Evolutionary conservation across 2,113 vertebrate species (phyloP).

Genomic region (Psammodynastes pulverulentus): DNA sequence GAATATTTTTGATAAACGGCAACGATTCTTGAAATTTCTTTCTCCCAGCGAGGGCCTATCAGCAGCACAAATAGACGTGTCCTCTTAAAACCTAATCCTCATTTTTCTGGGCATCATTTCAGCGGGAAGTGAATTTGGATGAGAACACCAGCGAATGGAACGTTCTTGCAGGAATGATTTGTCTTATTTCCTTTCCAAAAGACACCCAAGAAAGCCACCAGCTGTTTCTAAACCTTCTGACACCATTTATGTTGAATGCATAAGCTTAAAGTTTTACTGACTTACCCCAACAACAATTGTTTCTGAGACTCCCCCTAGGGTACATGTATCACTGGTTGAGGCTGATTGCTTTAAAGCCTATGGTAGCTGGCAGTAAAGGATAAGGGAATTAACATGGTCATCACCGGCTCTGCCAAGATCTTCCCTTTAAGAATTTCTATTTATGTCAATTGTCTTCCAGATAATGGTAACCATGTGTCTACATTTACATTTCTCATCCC

Average conservation of each 20-base stretch:
- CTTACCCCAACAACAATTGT: neutral
- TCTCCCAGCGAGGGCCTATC: neutral
- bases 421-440: neutral
- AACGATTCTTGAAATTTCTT: neutral
- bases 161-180: neutral
- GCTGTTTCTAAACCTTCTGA: neutral
- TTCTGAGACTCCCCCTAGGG: neutral
- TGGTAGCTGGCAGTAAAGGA: neutral
- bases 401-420: neutral
- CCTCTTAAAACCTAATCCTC: neutral
- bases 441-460: neutral
- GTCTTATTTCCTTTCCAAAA: neutral
- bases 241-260: neutral
- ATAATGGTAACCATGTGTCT: neutral
- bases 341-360: neutral
- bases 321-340: neutral
- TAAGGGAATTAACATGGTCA: neutral
- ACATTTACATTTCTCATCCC: neutral
- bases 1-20: neutral
- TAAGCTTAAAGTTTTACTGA: neutral
- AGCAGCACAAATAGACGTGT: neutral
- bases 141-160: neutral
- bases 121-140: neutral
- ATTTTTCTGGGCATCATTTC: neutral
- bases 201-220: neutral